Conservation (phyloP, 1,140 invertebrate species). For the Listronotus oregonensis region DNA sequence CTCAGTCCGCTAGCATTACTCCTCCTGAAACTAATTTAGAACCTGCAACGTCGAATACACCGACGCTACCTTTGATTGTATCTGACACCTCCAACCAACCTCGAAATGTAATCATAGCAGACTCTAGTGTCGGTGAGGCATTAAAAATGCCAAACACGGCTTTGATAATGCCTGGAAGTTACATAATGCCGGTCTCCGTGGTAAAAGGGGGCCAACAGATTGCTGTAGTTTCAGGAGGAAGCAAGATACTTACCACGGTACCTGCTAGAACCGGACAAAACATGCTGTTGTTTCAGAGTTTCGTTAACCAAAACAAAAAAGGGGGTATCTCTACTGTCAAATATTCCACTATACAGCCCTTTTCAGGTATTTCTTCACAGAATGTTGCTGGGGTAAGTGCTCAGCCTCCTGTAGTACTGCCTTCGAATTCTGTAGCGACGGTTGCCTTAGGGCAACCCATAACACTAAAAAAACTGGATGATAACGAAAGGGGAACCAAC, state of each 20-base stretch:
- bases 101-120: slow-evolving; percentile 64
- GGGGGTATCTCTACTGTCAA: slow-evolving; percentile 58
- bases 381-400: slow-evolving; percentile 47
- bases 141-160: slow-evolving; percentile 64
- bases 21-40: slow-evolving; percentile 50
- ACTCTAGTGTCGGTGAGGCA: slow-evolving; percentile 60
- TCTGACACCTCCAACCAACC: slow-evolving; percentile 48
- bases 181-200: slow-evolving; percentile 70
- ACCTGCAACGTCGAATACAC: slow-evolving; percentile 38
- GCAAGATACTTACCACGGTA: slow-evolving; percentile 67
- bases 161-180: slow-evolving; percentile 70
- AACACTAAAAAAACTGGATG: slow-evolving; percentile 52
- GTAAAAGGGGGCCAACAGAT: slow-evolving; percentile 73
- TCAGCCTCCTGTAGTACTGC: slow-evolving; percentile 50
- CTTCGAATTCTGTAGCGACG: slow-evolving; percentile 48
- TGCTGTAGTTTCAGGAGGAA: slow-evolving; percentile 70
- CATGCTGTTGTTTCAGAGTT: slow-evolving; percentile 61
- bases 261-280: slow-evolving; percentile 63
- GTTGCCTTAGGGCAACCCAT: slow-evolving; percentile 52
- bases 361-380: slow-evolving; percentile 54
- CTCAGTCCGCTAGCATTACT: slow-evolving; percentile 43
- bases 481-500: slow-evolving; percentile 43
- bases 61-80: slow-evolving; percentile 50
- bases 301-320: slow-evolving; percentile 60
- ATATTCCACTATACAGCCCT: slow-evolving; percentile 57